Base-by-base conservation (phyloP, 2,113 vertebrate species). In the Anser cygnoides region DNA sequence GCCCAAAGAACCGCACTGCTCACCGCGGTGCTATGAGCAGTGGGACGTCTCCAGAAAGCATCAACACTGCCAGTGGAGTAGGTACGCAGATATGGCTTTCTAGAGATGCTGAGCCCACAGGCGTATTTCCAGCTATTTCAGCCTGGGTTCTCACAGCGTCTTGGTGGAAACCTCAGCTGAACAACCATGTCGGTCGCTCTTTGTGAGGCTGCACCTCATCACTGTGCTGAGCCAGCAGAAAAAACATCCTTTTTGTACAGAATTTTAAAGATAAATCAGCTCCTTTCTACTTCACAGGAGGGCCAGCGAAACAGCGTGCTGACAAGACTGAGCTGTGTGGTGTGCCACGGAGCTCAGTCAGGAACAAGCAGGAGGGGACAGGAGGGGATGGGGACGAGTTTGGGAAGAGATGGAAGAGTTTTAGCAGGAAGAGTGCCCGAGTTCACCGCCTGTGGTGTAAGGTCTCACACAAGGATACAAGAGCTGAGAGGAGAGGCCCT, bases 51-150 rank as follows among this genome's bases (percentile, higher is more conserved):
- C 29, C 49, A 49, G 39, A 72, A 81, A 44, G 17, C 65, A 81
- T 1, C 5, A 1, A 35, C 9, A 1, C 29, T 33, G 59, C 10
- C 5, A 1, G 55, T 0, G 0, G 9, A 78, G 73, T 39, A 41
- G 17, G 57, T 26, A 31, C 0, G 0, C 19, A 37, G 55, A 22
- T 29, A 87, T 0, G 2, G 72, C 23, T 77, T 31, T 8, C 43
- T 2, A 87, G 68, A 61, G 76, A 65, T 12, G 33, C 35, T 70
- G 52, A 14, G 44, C 59, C 39, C 33, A 6, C 33, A 12, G 54
- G 46, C 1, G 7, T n/a, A 28, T 13, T 44, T 25, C 41, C 26
- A 39, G 22, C 21, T 44, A 23, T 5, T 20, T 61, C 59, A 62
- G 23, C 20, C 21, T n/a, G 11, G 49, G 43, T 28, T 84, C 86